A percentile compares a stretch with the other conserved stretches of the same genome.
phyloP scores from a whole-genome alignment of 2,113 vertebrate species.

The Pyrgilauda ruficollis region DNA sequence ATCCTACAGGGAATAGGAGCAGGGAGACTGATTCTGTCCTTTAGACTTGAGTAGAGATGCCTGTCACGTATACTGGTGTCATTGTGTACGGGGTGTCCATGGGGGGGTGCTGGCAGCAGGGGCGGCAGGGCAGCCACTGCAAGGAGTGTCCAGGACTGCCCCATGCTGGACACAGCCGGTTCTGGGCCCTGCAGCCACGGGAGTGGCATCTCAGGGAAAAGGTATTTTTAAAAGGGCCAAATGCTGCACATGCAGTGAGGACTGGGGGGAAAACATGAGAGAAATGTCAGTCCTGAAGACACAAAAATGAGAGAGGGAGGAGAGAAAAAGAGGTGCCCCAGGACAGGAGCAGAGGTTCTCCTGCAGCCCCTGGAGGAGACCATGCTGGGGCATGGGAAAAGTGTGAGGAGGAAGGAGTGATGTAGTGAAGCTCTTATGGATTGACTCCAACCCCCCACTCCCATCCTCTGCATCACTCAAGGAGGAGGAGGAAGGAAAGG shows the following conservation, averaged over 20 bases:
- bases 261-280: not conserved
- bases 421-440: fast-evolving
- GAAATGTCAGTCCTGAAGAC: not conserved
- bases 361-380: not conserved
- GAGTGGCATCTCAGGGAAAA: not conserved
- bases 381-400: not conserved
- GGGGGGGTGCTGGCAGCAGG: not conserved
- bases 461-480: not conserved
- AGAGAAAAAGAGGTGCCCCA: not conserved
- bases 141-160: not conserved
- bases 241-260: not conserved
- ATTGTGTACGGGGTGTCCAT: not conserved
- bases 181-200: fast-evolving
- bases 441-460: not conserved
- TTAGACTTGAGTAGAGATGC: not conserved
- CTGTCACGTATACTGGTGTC: fast-evolving
- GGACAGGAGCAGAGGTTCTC: not conserved
- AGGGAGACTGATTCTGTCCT: not conserved
- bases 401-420: not conserved
- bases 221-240: fast-evolving
- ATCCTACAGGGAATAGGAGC: not conserved
- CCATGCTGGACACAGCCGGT: fast-evolving
- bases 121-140: fast-evolving
- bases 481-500: not conserved
- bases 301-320: not conserved